These are phyloP conservation scores for Sarcophilus harrisii DNA, from an alignment of 2,797 vertebrate species.

Conservation along the genomic window DNA sequence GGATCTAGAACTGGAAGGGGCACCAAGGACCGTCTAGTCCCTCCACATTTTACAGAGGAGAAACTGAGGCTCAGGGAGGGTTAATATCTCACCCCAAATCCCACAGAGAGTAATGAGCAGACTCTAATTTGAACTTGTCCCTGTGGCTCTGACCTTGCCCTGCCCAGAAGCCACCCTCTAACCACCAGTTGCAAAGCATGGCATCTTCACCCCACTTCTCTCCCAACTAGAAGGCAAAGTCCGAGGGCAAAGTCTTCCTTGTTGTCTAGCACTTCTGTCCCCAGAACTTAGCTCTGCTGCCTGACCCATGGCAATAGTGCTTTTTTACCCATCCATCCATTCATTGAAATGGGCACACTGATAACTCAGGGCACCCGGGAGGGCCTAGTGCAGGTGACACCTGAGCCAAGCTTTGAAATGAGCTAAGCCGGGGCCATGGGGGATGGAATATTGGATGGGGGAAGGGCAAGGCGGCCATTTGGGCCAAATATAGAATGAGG, in stretches of 20 bases:
- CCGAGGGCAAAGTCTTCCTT: not conserved
- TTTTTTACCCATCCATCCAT: not conserved
- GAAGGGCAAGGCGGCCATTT: not conserved
- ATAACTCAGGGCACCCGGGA: not conserved
- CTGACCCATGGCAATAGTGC: too few species aligned
- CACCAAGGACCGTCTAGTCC: not conserved
- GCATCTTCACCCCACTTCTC: not conserved
- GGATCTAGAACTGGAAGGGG: not conserved
- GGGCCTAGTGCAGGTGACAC: not conserved
- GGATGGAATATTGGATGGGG: not conserved
- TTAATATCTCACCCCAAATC: not conserved
- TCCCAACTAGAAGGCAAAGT: not conserved
- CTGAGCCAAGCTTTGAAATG: not conserved
- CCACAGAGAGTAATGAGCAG: not conserved
- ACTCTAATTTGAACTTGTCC: not conserved
- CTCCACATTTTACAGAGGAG: not conserved
- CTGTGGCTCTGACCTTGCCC: not conserved
- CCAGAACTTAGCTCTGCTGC: not conserved
- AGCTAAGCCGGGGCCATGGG: not conserved
- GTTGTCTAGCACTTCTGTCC: not conserved
- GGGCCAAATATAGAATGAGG: not conserved
- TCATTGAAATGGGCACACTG: not conserved
- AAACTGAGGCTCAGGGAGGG: not conserved
- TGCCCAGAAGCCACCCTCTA: not conserved
- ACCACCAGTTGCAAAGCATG: not conserved